These are phyloP conservation scores for Clarias batrachus DNA, from an alignment of 2,113 vertebrate genomes.

Conservation along the genomic window DNA sequence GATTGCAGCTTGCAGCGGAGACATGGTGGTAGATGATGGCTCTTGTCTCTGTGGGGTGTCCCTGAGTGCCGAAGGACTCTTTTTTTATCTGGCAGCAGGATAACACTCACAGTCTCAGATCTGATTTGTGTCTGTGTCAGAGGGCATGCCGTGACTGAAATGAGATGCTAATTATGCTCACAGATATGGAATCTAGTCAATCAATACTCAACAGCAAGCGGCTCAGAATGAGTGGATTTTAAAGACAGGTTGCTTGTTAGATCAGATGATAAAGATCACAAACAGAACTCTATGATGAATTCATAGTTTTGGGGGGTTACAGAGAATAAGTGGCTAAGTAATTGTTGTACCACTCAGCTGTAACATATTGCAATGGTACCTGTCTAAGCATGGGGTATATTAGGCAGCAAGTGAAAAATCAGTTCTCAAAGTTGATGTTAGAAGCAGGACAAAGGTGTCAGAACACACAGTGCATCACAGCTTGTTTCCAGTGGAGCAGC, in stretches of 20 bases:
- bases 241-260: background rate
- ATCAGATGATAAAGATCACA: background rate
- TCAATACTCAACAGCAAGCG: background rate
- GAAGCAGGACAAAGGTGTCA: too few relatives aligned
- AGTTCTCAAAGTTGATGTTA: too few relatives aligned
- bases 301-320: background rate
- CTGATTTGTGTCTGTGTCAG: slow-evolving; percentile 18
- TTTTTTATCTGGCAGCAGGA: slow-evolving; percentile 32
- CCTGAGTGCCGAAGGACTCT: slow-evolving; percentile 11
- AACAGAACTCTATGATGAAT: background rate
- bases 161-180: background rate
- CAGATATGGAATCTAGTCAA: background rate
- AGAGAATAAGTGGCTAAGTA: background rate
- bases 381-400: too few relatives aligned
- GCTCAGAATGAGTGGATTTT: background rate
- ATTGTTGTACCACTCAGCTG: too few relatives aligned
- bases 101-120: slow-evolving; percentile 6
- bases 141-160: slow-evolving; percentile 38
- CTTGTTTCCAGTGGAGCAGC: too few relatives aligned
- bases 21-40: slow-evolving; percentile 22
- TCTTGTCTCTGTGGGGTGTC: slow-evolving; percentile 24
- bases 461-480: too few relatives aligned
- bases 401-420: too few relatives aligned
- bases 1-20: slow-evolving; percentile 23
- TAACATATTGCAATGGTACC: too few relatives aligned